phyloP scores from a whole-genome alignment of 2,888 invertebrate genomes.

The Caenorhabditis sp. region DNA sequence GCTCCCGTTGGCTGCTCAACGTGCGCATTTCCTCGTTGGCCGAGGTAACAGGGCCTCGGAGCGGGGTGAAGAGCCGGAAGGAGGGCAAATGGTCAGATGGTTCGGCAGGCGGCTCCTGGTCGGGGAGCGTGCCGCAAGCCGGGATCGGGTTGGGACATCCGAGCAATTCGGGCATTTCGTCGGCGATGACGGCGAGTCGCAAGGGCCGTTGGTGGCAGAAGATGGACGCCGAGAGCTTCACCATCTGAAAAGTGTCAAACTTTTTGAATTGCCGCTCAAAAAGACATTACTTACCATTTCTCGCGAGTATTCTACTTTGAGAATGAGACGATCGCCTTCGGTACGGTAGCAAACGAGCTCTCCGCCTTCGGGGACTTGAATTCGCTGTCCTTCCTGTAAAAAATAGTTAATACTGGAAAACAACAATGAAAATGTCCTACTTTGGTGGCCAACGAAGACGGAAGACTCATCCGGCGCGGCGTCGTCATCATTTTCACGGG shows the following conservation, averaged over 20 bases:
- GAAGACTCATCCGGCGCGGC: conserved; percentile 13
- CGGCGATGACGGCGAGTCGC: conserved; percentile 13
- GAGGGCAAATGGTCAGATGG: neutral
- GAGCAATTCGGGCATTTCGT: conserved; percentile 36
- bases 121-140: too few relatives aligned
- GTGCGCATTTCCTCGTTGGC: conserved; percentile 15
- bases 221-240: conserved; percentile 33
- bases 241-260: conserved; percentile 38
- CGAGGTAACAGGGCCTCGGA: conserved; percentile 29
- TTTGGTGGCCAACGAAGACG: neutral
- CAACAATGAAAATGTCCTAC: too few relatives aligned
- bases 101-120: neutral
- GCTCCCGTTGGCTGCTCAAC: conserved; percentile 13
- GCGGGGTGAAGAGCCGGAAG: conserved; percentile 4
- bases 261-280: neutral
- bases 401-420: neutral
- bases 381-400: conserved; percentile 41
- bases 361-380: conserved; percentile 47
- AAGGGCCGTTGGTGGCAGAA: conserved; percentile 27
- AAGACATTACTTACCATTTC: conserved; percentile 14
- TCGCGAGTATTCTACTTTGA: conserved; percentile 48
- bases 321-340: conserved; percentile 11
- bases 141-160: conserved; percentile 35
- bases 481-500: conserved; percentile 2
- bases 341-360: conserved; percentile 43